Percentiles rank a stretch among this genome's conserved stretches.
These are phyloP conservation scores for Drosophila pectinifera DNA, from an alignment of 1,140 invertebrate genomes.

Conservation along the genomic window DNA sequence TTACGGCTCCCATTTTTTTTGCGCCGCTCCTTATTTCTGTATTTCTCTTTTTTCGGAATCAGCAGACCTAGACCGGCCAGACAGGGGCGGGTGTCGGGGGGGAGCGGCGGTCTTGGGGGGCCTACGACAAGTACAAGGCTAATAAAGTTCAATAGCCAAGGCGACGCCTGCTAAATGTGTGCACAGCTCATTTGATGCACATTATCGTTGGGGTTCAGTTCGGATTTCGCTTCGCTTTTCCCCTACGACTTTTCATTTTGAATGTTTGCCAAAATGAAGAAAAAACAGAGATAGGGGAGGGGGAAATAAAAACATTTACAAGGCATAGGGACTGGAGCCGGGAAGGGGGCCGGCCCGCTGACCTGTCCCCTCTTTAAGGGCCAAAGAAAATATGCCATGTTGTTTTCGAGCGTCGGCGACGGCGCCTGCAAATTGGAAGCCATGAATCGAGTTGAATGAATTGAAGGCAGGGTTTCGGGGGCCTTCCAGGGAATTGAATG, in stretches of 20 bases:
- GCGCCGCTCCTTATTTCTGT: constrained; percentile 6
- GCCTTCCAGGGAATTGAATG: constrained; percentile 7
- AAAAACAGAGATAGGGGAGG: neutral
- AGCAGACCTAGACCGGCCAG: constrained; percentile 49
- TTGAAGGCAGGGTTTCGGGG: constrained; percentile 21
- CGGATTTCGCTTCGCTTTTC: constrained; percentile 38
- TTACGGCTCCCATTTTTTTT: constrained; percentile 52
- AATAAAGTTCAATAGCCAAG: constrained; percentile 82
- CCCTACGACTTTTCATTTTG: constrained; percentile 61
- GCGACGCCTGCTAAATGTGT: constrained; percentile 79
- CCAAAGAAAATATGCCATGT: constrained; percentile 63
- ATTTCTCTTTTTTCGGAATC: constrained; percentile 12
- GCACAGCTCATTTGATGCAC: constrained; percentile 82
- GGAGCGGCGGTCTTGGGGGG: too few species aligned
- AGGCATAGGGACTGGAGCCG: constrained; percentile 50
- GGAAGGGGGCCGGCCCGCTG: constrained; percentile 22
- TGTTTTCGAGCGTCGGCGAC: constrained; percentile 62
- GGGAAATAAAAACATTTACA: constrained; percentile 78
- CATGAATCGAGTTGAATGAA: constrained; percentile 64
- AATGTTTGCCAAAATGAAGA: constrained; percentile 63
- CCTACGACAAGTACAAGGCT: constrained; percentile 55
- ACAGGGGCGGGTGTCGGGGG: too few species aligned
- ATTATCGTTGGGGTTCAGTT: constrained; percentile 74
- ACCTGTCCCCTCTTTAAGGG: constrained; percentile 49
- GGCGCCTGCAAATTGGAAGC: constrained; percentile 78